Conservation (phyloP, 2,888 invertebrate species). For the Plagiodera versicolora region DNA sequence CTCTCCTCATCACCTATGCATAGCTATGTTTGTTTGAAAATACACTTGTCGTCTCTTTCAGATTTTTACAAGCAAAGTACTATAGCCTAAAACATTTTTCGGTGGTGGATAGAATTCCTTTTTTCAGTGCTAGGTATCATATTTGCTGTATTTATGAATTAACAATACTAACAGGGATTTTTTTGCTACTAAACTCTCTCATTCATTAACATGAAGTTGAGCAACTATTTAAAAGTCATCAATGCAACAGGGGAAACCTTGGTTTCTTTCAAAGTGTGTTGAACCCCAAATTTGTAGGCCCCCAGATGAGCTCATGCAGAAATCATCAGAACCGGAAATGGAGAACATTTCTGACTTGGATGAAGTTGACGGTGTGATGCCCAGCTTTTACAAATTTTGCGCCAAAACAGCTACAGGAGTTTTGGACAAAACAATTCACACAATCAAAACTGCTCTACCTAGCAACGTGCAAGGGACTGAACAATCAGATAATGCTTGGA, state of each 20-base stretch:
- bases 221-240: no score
- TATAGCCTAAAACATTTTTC: constrained; percentile 21
- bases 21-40: no score
- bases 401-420: constrained; percentile 79
- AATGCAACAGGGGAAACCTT: no score
- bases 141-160: neutral
- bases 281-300: constrained; percentile 30
- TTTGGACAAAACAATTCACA: constrained; percentile 69
- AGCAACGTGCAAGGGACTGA: constrained; percentile 56
- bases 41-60: constrained; percentile 16
- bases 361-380: constrained; percentile 52
- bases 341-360: constrained; percentile 35
- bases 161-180: neutral
- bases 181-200: no score
- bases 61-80: constrained; percentile 27
- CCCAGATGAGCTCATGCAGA: constrained; percentile 40
- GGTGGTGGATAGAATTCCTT: constrained; percentile 23
- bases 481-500: constrained; percentile 54
- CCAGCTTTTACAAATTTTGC: constrained; percentile 63
- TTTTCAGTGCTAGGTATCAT: constrained; percentile 28
- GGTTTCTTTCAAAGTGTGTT: no score
- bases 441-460: constrained; percentile 70
- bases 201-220: no score
- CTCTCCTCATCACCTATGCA: neutral
- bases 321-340: constrained; percentile 30